Evolutionary conservation across 2,888 invertebrate species (phyloP).

Genomic region (Limenitis camilla): DNA sequence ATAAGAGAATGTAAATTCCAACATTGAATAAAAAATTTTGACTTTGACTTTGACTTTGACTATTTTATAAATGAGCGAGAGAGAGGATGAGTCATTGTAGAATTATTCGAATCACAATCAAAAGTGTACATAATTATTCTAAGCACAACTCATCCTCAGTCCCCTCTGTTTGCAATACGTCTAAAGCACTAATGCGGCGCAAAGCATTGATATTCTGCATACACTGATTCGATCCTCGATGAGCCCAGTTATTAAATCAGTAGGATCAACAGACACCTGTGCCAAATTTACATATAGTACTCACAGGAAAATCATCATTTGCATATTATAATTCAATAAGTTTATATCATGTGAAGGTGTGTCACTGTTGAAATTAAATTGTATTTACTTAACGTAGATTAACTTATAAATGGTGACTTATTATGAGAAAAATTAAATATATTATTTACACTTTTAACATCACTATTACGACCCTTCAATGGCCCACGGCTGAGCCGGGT

Average conservation of each 20-base stretch:
- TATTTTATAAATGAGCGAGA: not conserved
- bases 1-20: no score
- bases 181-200: slow-evolving; percentile 61
- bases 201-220: slow-evolving; percentile 59
- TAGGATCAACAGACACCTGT: slow-evolving; percentile 59
- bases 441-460: no score
- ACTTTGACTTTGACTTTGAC: no score
- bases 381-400: not conserved
- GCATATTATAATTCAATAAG: slow-evolving; percentile 34
- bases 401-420: not conserved
- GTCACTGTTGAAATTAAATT: slow-evolving; percentile 6
- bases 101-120: not conserved
- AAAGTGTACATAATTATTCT: slow-evolving; percentile 5
- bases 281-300: slow-evolving; percentile 41
- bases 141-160: slow-evolving; percentile 28
- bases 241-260: slow-evolving; percentile 68
- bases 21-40: no score
- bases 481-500: no score
- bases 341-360: slow-evolving; percentile 10
- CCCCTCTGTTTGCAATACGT: slow-evolving; percentile 53
- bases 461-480: no score
- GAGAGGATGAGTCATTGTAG: not conserved
- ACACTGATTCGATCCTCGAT: slow-evolving; percentile 55
- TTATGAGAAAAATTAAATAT: no score
- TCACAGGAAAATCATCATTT: slow-evolving; percentile 33